Evolutionary conservation across 2,888 invertebrate species (phyloP).

Genomic region (Tipula vernalis): DNA sequence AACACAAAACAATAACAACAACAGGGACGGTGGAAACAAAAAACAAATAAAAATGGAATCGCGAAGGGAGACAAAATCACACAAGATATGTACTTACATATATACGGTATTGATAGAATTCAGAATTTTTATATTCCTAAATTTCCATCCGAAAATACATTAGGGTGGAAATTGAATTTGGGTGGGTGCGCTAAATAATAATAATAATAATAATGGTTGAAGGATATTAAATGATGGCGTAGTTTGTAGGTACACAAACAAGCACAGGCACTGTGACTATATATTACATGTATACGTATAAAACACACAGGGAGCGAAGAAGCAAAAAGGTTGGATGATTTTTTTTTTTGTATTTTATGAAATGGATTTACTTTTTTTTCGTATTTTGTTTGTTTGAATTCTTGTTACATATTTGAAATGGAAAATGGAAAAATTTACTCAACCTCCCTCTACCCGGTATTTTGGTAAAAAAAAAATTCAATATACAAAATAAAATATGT

Average conservation of each 20-base stretch:
- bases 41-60: background rate
- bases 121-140: background rate
- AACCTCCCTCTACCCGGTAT: background rate
- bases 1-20: background rate
- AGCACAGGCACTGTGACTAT: background rate
- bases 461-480: background rate
- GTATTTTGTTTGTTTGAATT: background rate
- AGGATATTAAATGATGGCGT: slow-evolving; percentile 4
- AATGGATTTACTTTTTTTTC: background rate
- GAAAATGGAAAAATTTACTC: background rate
- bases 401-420: background rate
- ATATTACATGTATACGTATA: background rate
- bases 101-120: background rate
- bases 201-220: background rate
- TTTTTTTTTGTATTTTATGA: background rate
- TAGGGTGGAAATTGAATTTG: slow-evolving; percentile 4
- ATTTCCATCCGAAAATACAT: background rate
- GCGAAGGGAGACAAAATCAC: background rate
- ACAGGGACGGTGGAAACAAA: background rate
- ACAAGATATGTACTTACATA: background rate
- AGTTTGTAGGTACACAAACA: background rate
- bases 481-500: background rate
- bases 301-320: background rate
- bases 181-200: slow-evolving; percentile 4
- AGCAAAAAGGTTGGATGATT: background rate